Evolutionary conservation across 2,113 vertebrate genomes (phyloP).

Genomic region (Manacus vitellinus): DNA sequence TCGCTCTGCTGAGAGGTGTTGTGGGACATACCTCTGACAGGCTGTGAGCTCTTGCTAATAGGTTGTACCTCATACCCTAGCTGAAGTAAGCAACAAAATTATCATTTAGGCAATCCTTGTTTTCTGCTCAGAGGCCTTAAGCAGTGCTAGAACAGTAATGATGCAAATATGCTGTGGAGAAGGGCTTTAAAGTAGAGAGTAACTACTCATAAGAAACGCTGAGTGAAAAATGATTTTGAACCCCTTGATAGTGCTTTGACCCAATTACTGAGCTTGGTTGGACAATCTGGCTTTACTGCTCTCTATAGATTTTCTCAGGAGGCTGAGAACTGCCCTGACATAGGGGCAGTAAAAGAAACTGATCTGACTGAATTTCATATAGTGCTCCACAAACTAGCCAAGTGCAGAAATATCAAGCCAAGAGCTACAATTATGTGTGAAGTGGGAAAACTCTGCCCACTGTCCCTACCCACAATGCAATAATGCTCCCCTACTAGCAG

Average conservation of each 20-base stretch:
- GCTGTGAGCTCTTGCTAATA: not conserved
- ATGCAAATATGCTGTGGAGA: not conserved
- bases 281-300: not conserved
- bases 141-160: not conserved
- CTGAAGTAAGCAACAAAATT: not conserved
- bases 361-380: slow-evolving; percentile 25
- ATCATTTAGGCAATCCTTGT: not conserved
- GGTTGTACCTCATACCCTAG: not conserved
- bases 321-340: not conserved
- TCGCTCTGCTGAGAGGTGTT: not conserved
- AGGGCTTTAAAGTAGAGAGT: not conserved
- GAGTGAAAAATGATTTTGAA: not conserved
- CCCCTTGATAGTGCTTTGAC: not conserved
- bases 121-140: not conserved
- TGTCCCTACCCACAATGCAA: slow-evolving; percentile 56
- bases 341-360: slow-evolving; percentile 8
- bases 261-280: not conserved
- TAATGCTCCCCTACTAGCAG: slow-evolving; percentile 40
- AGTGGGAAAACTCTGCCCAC: slow-evolving; percentile 26
- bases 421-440: slow-evolving; percentile 12
- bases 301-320: not conserved
- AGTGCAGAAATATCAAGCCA: not conserved
- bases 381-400: not conserved
- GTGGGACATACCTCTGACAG: not conserved
- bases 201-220: not conserved